A percentile compares a stretch with the other conserved stretches of the same genome.
Conservation (phyloP, 2,888 invertebrate species). For the Aphrophora alni region DNA sequence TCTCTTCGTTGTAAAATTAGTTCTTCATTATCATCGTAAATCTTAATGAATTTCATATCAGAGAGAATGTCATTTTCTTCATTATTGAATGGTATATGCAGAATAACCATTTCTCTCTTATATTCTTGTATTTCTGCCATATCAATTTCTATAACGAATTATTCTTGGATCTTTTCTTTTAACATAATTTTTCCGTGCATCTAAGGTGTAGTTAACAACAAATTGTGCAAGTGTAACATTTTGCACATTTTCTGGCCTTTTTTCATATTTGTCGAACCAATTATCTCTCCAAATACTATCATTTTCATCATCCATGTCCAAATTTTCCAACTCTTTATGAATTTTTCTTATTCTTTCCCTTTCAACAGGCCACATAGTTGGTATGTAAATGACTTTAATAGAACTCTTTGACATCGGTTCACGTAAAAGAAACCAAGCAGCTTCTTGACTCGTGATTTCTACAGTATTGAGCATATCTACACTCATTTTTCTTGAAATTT, state of each 20-base stretch:
- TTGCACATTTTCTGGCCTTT: conserved; percentile 24
- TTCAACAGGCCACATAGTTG: conserved; percentile 49
- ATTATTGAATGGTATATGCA: neutral
- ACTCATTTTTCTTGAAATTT: conserved; percentile 52
- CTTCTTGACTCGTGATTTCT: conserved; percentile 56
- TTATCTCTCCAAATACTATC: conserved; percentile 53
- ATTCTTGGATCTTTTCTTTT: neutral
- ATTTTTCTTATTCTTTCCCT: conserved; percentile 47
- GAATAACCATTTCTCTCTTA: neutral
- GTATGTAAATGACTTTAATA: no score
- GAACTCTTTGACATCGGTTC: conserved; percentile 57
- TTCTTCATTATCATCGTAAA: no score
- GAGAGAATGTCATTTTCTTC: no score
- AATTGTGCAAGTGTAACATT: conserved; percentile 20
- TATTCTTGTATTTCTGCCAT: no score
- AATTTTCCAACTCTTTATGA: conserved; percentile 51
- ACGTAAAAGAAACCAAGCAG: conserved; percentile 58
- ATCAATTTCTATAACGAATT: neutral
- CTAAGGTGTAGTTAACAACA: neutral
- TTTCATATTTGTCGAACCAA: conserved; percentile 46
- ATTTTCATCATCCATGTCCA: no score
- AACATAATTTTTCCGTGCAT: no score
- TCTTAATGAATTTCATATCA: no score
- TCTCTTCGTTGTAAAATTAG: no score
- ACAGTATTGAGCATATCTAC: conserved; percentile 53